Base-by-base conservation (phyloP, 2,797 vertebrate genomes). In the Heliangelus exortis region DNA sequence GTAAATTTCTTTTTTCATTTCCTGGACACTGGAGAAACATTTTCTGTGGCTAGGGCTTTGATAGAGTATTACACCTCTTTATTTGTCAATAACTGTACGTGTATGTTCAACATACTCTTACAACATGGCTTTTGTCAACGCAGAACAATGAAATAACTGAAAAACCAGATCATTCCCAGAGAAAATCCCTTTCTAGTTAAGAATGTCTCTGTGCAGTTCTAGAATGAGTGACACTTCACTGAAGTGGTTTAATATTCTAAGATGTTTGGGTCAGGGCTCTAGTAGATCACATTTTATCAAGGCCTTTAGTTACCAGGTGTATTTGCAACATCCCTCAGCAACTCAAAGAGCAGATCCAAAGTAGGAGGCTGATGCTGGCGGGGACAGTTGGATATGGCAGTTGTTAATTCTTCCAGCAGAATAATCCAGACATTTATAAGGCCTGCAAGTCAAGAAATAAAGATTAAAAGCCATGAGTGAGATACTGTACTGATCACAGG, bases 351-450 rank as follows among this genome's bases (percentile, higher is more conserved):
- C 94, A 99, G 97, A 87, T 99, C 99, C 93, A 99, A 96, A 53
- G 99, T 99, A 1, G 99, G 99, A 4, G 99, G 98, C 54, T 99
- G 99, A 92, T 99, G 99, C 84, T 99, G 99, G 13, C 99, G 98
- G 15, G 99, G 99, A 91, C 99, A 99, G 96, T 99, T 99, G 4
- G 99, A 99, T 90, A 99, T 98, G 0, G 99, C 98, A 3, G 99
- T 98, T 1, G 99, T 99, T 73, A 99, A 98, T 97, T 99, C 99
- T 97, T 99, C 99, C 95, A 99, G 89, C 5, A 99, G 96, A 95
- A 99, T 97, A 93, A 99, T 99, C 99, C 99, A 99, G 87, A 99
- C 99, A 93, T 98, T 99, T 96, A 99, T 99, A 95, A 99, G 98
- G 89, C 99, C 99, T 99, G 97, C 51, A 94, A 51, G 29, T 16